Evolutionary conservation across 2,797 vertebrate genomes (phyloP).

Genomic region (Amblyopsis hoosieri): DNA sequence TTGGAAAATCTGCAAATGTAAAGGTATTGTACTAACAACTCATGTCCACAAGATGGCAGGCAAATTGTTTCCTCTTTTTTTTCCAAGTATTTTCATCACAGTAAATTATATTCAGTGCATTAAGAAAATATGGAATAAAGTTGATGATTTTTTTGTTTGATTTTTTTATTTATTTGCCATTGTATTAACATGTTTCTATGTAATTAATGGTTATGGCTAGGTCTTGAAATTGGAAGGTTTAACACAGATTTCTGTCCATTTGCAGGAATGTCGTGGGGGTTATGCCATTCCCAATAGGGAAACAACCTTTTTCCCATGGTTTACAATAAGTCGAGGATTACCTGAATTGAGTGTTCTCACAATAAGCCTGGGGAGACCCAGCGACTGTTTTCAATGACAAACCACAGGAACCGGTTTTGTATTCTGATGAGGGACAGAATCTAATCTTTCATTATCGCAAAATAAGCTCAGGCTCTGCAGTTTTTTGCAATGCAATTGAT

Average conservation of each 20-base stretch:
- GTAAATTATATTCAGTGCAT: too few species aligned
- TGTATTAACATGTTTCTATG: too few species aligned
- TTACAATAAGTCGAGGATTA: conserved; percentile 32
- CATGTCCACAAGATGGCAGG: conserved; percentile 58
- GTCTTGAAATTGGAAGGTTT: neutral
- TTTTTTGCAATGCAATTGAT: too few species aligned
- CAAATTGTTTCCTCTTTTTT: conserved; percentile 5
- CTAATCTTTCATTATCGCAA: too few species aligned
- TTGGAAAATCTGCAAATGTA: neutral
- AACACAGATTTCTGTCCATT: neutral
- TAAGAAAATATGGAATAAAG: too few species aligned
- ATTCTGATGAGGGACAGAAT: neutral
- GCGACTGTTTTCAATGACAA: conserved; percentile 37
- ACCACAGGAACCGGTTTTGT: conserved; percentile 14
- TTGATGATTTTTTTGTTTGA: too few species aligned
- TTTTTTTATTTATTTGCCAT: too few species aligned
- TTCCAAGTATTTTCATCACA: too few species aligned
- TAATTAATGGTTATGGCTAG: too few species aligned
- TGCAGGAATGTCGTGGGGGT: conserved; percentile 20
- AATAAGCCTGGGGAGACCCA: conserved; percentile 31
- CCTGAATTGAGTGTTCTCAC: conserved; percentile 29
- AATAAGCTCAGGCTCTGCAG: too few species aligned
- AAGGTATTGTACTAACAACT: neutral
- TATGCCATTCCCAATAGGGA: conserved; percentile 38
- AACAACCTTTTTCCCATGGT: conserved; percentile 1